phyloP scores from a whole-genome alignment of 2,888 invertebrate species.

The Diadegma fenestrale region DNA sequence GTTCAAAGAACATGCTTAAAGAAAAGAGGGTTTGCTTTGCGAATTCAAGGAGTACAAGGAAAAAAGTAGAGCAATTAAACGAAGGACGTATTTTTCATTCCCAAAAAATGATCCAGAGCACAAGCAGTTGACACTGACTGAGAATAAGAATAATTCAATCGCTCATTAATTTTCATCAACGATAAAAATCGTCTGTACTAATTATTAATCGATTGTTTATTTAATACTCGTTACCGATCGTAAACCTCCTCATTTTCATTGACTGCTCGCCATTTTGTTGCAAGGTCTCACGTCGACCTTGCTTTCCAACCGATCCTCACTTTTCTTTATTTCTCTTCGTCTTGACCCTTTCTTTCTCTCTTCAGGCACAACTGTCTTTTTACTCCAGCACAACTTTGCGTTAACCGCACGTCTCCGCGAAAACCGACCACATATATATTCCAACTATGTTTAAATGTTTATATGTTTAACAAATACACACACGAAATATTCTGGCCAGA shows the following conservation, averaged over 20 bases:
- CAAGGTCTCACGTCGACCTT: slow-evolving; percentile 16
- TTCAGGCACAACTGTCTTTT: slow-evolving; percentile 38
- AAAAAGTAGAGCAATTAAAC: neutral
- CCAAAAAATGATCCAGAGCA: neutral
- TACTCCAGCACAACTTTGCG: slow-evolving; percentile 12
- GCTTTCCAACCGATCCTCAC: slow-evolving; percentile 12
- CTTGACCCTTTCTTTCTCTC: slow-evolving; percentile 21
- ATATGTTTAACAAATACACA: slow-evolving; percentile 10
- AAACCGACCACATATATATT: neutral
- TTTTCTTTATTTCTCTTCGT: neutral
- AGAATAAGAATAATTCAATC: neutral
- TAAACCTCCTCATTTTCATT: slow-evolving; percentile 4
- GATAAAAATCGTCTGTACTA: neutral
- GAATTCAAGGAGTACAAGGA: neutral
- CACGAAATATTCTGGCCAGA: slow-evolving; percentile 8
- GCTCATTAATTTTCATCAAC: slow-evolving; percentile 9
- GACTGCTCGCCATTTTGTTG: neutral
- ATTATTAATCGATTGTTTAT: neutral
- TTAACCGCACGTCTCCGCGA: slow-evolving; percentile 23
- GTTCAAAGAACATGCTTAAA: neutral
- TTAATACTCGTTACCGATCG: slow-evolving; percentile 27
- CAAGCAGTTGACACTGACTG: neutral
- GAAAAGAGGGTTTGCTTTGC: neutral
- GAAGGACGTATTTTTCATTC: slow-evolving; percentile 11
- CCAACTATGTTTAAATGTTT: neutral